Conservation (phyloP, 2,797 vertebrate genomes). For the Hozukius guyotensis region DNA sequence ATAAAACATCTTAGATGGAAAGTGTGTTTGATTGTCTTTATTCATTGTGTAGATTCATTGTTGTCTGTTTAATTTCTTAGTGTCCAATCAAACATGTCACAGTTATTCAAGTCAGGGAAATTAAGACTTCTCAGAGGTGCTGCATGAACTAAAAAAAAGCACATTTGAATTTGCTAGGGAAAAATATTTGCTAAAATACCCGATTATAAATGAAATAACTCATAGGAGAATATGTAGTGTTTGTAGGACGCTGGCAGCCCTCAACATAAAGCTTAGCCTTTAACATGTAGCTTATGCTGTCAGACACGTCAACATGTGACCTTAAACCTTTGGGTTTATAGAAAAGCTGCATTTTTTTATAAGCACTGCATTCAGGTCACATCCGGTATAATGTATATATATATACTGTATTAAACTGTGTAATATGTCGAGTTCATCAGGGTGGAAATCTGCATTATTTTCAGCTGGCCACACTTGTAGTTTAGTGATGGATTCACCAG, state of each 20-base stretch:
- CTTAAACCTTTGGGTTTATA: constrained; percentile 19
- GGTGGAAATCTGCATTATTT: not conserved
- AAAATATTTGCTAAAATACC: not conserved
- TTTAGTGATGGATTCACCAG: not conserved
- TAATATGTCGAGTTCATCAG: not conserved
- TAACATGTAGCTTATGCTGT: constrained; percentile 42
- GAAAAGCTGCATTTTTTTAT: constrained; percentile 34
- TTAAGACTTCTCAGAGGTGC: not conserved
- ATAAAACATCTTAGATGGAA: not conserved
- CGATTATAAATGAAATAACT: not conserved
- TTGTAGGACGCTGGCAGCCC: not conserved
- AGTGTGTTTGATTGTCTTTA: not conserved
- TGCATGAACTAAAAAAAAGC: not conserved
- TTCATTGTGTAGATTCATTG: not conserved
- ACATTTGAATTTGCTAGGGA: not conserved
- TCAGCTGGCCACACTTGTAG: too few species aligned
- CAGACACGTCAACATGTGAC: not conserved
- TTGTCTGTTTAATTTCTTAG: not conserved
- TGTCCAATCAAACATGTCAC: not conserved
- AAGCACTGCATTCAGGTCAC: constrained; percentile 28
- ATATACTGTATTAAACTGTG: not conserved
- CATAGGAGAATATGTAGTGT: not conserved
- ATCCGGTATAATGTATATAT: not conserved
- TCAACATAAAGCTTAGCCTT: not conserved
- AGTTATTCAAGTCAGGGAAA: not conserved